Base-by-base conservation (phyloP, 2,797 vertebrate genomes). In the Tolypeutes matacus region DNA sequence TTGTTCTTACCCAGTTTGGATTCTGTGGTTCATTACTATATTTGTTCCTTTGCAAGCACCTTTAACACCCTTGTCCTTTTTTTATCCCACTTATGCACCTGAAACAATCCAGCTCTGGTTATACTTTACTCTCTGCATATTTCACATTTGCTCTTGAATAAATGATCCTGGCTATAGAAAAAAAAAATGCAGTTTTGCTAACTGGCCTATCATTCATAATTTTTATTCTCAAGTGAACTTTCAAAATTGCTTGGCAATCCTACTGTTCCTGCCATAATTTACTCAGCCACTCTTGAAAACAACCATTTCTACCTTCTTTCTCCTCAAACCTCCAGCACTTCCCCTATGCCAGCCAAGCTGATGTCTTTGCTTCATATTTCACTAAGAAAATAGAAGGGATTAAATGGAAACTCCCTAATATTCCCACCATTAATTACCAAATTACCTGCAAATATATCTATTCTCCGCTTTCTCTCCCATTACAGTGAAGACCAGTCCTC, bases 341-440 rank as follows among this genome's bases (percentile, higher is more conserved):
- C 12, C 39, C 36, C 34, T n/a, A 21, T 49, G 53, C 42, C 14
- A 46, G 82, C 17, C 62, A 81, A 58, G 7, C 53, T 88, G 42
- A 69, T 23, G 23, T 89, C 25, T 87, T 86, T 75, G 46, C 27
- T 91, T 95, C 89, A 86, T n/a, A 67, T 20, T 73, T 96, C 81
- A 93, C 80, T 89, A 91, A 94, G 78, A 96, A 92, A 85, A 93
- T 15, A 91, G 49, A 73, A 97, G 81, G 83, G 84, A 86, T 86
- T 27, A 72, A 70, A 39, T 46, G 95, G 96, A 94, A 96, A 96
- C 20, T 31, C 89, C 92, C 95, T 83, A 86, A 93, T 25, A 75
- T 96, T 89, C 95, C 87, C 58, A 77, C 18, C 18, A 29, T 25
- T 15, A 21, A 31, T 18, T 15, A 78, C 51, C 62, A 42, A 29